Evolutionary conservation across 1,140 invertebrate species (phyloP).

Genomic region (Zaprionus gabonicus): DNA sequence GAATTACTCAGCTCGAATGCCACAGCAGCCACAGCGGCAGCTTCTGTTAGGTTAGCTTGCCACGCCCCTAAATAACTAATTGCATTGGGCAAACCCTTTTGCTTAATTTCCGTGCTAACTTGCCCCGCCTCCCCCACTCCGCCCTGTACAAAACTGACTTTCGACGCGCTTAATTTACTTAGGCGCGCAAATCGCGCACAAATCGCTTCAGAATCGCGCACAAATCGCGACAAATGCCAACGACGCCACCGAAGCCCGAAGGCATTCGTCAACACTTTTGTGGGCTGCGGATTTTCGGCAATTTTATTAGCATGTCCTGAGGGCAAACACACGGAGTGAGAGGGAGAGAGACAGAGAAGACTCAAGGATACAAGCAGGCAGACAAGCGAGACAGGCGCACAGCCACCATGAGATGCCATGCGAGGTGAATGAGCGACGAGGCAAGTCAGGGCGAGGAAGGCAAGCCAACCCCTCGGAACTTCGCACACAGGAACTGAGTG

Average conservation of each 20-base stretch:
- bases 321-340: slow-evolving; percentile 30
- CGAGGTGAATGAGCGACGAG: background rate
- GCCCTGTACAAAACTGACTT: slow-evolving; percentile 54
- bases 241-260: slow-evolving; percentile 5
- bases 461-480: background rate
- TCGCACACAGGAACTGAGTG: slow-evolving; percentile 67
- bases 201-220: slow-evolving; percentile 61
- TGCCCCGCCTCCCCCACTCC: background rate
- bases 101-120: slow-evolving; percentile 36
- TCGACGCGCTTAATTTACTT: slow-evolving; percentile 75
- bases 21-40: slow-evolving; percentile 2
- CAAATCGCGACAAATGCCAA: slow-evolving; percentile 37
- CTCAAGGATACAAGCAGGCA: slow-evolving; percentile 61
- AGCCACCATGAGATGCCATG: slow-evolving; percentile 37
- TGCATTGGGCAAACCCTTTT: slow-evolving; percentile 30
- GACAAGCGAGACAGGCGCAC: slow-evolving; percentile 63
- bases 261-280: slow-evolving; percentile 60
- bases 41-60: background rate
- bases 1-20: slow-evolving; percentile 26
- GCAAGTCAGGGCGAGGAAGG: background rate
- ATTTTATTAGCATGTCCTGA: slow-evolving; percentile 80
- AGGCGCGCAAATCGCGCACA: slow-evolving; percentile 60
- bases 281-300: slow-evolving; percentile 69
- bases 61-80: slow-evolving; percentile 32
- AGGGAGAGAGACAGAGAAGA: slow-evolving; percentile 2